These are phyloP conservation scores for Lasioglossum baleicum DNA, from an alignment of 1,140 invertebrate species.

Conservation along the genomic window DNA sequence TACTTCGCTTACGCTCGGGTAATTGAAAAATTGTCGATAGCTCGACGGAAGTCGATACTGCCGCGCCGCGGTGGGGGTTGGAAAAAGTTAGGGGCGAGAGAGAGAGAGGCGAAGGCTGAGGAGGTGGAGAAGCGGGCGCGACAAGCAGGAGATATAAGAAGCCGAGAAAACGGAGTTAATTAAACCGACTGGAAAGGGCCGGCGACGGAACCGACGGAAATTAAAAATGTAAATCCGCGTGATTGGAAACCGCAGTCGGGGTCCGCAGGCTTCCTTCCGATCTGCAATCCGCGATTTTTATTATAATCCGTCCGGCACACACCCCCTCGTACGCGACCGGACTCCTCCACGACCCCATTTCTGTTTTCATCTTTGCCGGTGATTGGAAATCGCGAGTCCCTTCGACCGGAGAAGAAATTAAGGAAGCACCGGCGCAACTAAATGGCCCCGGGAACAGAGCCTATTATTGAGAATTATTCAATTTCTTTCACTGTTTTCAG, in stretches of 20 bases:
- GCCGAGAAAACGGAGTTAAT: constrained; percentile 72
- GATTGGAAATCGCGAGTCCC: constrained; percentile 1
- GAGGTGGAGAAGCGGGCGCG: constrained; percentile 29
- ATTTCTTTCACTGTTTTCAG: no score
- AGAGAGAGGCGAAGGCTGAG: background rate
- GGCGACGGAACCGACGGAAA: constrained; percentile 60
- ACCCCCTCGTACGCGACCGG: constrained; percentile 30
- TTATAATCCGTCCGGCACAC: constrained; percentile 48
- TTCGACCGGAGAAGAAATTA: background rate
- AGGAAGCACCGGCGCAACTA: background rate
- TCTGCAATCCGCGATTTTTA: constrained; percentile 54
- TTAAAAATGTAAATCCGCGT: constrained; percentile 73
- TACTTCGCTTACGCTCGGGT: constrained; percentile 68
- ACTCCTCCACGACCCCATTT: constrained; percentile 5
- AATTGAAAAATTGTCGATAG: constrained; percentile 72
- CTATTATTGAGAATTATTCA: no score
- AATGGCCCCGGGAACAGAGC: no score
- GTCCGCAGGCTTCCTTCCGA: background rate
- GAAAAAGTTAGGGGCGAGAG: background rate
- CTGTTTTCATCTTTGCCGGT: background rate
- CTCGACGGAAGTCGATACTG: constrained; percentile 52
- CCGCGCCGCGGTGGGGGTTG: background rate
- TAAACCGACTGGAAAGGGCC: constrained; percentile 61
- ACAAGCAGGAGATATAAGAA: constrained; percentile 64
- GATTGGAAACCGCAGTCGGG: constrained; percentile 63